phyloP scores from a whole-genome alignment of 2,888 invertebrate species.

The Eristalis arbustorum region DNA sequence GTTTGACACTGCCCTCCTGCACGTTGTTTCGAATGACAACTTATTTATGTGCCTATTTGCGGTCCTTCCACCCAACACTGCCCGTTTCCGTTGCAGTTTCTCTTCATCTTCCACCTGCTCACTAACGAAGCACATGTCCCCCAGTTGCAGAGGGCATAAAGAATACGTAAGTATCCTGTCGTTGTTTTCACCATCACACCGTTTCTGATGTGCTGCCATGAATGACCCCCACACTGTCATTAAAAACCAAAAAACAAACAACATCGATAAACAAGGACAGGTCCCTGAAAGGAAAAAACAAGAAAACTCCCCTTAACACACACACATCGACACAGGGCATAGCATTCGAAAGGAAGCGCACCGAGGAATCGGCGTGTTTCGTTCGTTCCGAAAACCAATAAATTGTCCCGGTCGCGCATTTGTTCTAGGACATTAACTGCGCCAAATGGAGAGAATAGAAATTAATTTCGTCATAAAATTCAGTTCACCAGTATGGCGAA shows the following conservation, averaged over 20 bases:
- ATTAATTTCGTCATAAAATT: constrained; percentile 53
- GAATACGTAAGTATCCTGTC: constrained; percentile 41
- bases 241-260: constrained; percentile 20
- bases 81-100: not conserved
- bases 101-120: constrained; percentile 22
- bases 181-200: constrained; percentile 6
- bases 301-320: constrained; percentile 2
- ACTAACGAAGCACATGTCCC: constrained; percentile 19
- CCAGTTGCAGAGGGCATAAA: constrained; percentile 15
- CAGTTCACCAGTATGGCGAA: constrained; percentile 16
- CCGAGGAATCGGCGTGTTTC: not conserved
- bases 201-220: constrained; percentile 8
- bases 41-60: not conserved
- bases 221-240: constrained; percentile 16
- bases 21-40: not conserved
- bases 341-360: not conserved
- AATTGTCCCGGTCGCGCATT: constrained; percentile 45
- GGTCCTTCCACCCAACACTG: not conserved
- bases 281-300: not conserved
- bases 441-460: constrained; percentile 44
- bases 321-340: not conserved
- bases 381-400: constrained; percentile 51
- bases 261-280: constrained; percentile 1
- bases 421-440: constrained; percentile 62
- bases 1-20: not conserved